A percentile compares a stretch with the other conserved stretches of the same genome.
Conservation (phyloP, 1,140 invertebrate genomes). For the Platorchestia sp. region DNA sequence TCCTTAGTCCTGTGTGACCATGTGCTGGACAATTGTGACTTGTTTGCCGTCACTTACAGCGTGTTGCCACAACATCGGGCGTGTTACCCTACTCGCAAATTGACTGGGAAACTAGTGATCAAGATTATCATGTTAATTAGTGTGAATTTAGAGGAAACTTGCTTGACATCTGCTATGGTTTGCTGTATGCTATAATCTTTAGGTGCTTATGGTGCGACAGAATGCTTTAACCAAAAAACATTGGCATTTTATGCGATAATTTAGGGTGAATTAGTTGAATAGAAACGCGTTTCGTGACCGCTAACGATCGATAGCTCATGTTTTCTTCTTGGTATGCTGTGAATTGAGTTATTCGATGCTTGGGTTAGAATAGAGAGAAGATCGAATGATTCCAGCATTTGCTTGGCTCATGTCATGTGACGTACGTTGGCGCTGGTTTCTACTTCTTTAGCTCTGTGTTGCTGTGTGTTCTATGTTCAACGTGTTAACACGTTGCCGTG, state of each 20-base stretch:
- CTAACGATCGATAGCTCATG: neutral
- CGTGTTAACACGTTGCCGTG: neutral
- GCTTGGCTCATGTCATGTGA: neutral
- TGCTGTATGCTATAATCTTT: neutral
- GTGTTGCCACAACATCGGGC: no score
- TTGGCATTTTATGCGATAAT: neutral
- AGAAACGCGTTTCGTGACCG: neutral
- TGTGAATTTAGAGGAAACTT: neutral
- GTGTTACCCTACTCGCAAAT: neutral
- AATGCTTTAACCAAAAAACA: neutral
- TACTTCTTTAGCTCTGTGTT: neutral
- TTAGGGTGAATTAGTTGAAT: neutral
- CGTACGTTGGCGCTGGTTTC: neutral
- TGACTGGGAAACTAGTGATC: neutral
- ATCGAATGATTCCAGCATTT: neutral
- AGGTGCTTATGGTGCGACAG: neutral
- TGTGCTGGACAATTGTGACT: no score
- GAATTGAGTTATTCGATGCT: neutral
- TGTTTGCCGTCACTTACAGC: no score
- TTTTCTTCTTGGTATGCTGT: neutral
- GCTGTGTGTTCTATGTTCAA: neutral
- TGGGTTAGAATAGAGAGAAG: neutral
- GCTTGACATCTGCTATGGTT: neutral
- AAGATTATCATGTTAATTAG: neutral
- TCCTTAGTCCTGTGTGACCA: neutral